These are phyloP conservation scores for Drosophila funebris DNA, from an alignment of 1,140 invertebrate species.

Conservation along the genomic window DNA sequence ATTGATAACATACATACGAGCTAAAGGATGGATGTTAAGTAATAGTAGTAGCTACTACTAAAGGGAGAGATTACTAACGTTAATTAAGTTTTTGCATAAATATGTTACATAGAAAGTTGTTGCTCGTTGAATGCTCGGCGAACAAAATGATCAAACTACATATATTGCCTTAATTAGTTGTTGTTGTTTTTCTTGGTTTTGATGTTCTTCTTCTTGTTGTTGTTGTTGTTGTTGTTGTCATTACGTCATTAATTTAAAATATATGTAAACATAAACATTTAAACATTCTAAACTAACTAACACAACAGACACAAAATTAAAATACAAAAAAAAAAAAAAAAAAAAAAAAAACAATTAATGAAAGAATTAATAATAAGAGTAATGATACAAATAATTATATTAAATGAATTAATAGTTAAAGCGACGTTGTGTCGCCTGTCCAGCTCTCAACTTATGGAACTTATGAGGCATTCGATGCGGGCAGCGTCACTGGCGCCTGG, in stretches of 20 bases:
- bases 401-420: neutral
- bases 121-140: neutral
- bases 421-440: neutral
- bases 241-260: slow-evolving; percentile 6
- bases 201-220: neutral
- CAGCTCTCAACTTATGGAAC: neutral
- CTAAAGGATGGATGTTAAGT: slow-evolving; percentile 1
- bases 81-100: slow-evolving; percentile 34
- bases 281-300: slow-evolving; percentile 13
- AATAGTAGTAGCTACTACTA: slow-evolving; percentile 12
- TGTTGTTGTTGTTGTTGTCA: neutral
- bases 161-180: slow-evolving; percentile 19
- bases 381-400: neutral
- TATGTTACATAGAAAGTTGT: slow-evolving; percentile 41
- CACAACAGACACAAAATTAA: neutral
- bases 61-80: neutral
- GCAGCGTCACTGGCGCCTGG: slow-evolving; percentile 68
- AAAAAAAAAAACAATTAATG: slow-evolving; percentile 14
- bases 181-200: no score
- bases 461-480: slow-evolving; percentile 70
- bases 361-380: slow-evolving; percentile 11
- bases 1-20: neutral
- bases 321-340: slow-evolving; percentile 13
- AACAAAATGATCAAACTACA: slow-evolving; percentile 26
- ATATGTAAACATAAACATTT: slow-evolving; percentile 8